Base-by-base conservation (phyloP, 2,888 invertebrate genomes). In the Scelioninae gen. 1 region DNA sequence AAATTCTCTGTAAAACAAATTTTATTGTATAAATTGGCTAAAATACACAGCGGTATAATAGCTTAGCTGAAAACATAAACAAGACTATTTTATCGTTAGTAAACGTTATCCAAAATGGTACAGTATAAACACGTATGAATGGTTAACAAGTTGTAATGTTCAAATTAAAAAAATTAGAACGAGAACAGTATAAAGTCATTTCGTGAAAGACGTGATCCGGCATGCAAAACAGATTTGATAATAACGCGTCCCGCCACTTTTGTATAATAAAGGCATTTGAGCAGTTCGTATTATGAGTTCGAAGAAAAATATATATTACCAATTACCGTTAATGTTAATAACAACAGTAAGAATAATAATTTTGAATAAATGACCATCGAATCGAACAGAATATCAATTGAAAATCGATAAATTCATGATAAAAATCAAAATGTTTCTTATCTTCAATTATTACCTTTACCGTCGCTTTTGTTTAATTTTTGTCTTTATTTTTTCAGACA, bases 31-130 rank as follows among this genome's bases (percentile, higher is more conserved):
- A 82, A 84, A 76, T 62, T 53, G 69, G 83, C 85, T 82, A 80
- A 83, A 82, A 85, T 83, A 86, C 84, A 86, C 80, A 32, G 74
- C 79, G 75, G 76, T 84, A 82, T 83, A 74, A 71, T 72, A 82
- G 82, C 83, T 72, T 71, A 69, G 68, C 79, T 72, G 78, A 74
- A 72, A 85, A 71, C 71, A 72, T 72, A 66, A 83, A 84, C 71
- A 79, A 79, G 72, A 62, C 72, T 85, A 83, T 83, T 82, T 65
- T 85, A 82, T 63, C 72, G 77, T 82, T 82, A 82, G 83, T 84
- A 83, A 82, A 74, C 69, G 55, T 82, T 63, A 82, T 72, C 78
- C 82, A 78, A 74, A 82, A 78, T 71, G 55, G 72, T 82, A 68
- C 77, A 72, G 29, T 77, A 68, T 82, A 62, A 77, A 68, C 69